These are phyloP conservation scores for Steinernema carpocapsae DNA, from an alignment of 2,888 invertebrate genomes.

Conservation along the genomic window DNA sequence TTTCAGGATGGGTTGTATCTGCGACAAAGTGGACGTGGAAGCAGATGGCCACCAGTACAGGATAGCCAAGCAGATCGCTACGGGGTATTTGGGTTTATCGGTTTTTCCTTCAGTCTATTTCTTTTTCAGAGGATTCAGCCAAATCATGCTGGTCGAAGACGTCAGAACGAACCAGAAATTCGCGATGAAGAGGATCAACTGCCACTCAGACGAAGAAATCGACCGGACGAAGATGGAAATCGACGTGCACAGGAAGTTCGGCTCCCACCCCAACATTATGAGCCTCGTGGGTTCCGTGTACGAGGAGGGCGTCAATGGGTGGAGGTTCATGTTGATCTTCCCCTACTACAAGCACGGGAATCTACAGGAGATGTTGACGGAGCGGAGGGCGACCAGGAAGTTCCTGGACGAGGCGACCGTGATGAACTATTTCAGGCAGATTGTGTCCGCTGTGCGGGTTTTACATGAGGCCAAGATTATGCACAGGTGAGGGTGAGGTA, in stretches of 20 bases:
- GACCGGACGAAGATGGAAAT: slow-evolving; percentile 47
- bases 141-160: slow-evolving; percentile 50
- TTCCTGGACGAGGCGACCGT: slow-evolving; percentile 1
- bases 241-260: slow-evolving; percentile 41
- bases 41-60: slow-evolving; percentile 36
- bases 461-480: slow-evolving; percentile 38
- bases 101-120: too few species aligned
- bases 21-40: slow-evolving; percentile 75
- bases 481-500: slow-evolving; percentile 48
- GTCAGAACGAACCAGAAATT: slow-evolving; percentile 48
- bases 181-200: slow-evolving; percentile 57
- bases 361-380: background rate
- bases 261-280: slow-evolving; percentile 30
- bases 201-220: slow-evolving; percentile 49
- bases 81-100: slow-evolving; percentile 40
- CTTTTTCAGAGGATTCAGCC: slow-evolving; percentile 54
- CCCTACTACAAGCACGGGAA: slow-evolving; percentile 12
- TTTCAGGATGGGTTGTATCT: slow-evolving; percentile 75
- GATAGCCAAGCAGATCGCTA: slow-evolving; percentile 35
- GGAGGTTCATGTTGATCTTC: slow-evolving; percentile 18
- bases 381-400: slow-evolving; percentile 1
- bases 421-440: slow-evolving; percentile 22
- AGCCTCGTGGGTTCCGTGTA: slow-evolving; percentile 17
- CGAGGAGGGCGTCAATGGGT: slow-evolving; percentile 19
- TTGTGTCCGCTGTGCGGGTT: slow-evolving; percentile 1